phyloP scores from a whole-genome alignment of 2,888 invertebrate species.

The Sceliomorpha sp. region DNA sequence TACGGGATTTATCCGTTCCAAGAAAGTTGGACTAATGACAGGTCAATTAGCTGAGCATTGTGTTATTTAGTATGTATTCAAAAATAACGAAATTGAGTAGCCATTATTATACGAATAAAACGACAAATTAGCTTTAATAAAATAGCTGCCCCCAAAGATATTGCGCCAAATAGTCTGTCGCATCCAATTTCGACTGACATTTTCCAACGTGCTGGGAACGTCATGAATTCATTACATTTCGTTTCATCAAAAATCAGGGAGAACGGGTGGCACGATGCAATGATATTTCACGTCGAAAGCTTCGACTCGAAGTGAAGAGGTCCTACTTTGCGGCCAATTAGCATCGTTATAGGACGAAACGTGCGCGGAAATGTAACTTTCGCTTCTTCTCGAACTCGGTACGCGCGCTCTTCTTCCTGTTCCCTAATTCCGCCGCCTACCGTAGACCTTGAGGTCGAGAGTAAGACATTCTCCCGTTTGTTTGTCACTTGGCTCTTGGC shows the following conservation, averaged over 20 bases:
- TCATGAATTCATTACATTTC: no score
- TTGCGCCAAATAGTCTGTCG: no score
- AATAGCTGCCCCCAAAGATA: no score
- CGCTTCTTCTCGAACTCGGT: slow-evolving; percentile 41
- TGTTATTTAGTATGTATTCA: no score
- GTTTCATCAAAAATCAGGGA: slow-evolving; percentile 23
- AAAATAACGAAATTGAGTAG: no score
- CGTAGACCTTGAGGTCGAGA: slow-evolving; percentile 31
- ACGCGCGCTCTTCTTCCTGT: slow-evolving; percentile 40
- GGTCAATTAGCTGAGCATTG: no score
- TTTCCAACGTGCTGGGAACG: no score
- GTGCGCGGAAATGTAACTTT: slow-evolving; percentile 51
- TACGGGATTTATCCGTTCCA: neutral
- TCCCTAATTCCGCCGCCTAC: slow-evolving; percentile 51
- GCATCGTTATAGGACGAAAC: slow-evolving; percentile 53
- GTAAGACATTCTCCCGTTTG: slow-evolving; percentile 47
- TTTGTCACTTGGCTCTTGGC: slow-evolving; percentile 58
- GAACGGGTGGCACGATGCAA: slow-evolving; percentile 31
- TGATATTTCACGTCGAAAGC: slow-evolving; percentile 35
- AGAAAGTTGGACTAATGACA: no score
- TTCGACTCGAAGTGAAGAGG: slow-evolving; percentile 38
- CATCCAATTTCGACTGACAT: no score
- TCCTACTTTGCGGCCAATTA: slow-evolving; percentile 53
- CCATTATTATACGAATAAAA: no score
- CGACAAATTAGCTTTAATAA: no score